A percentile compares a stretch with the other conserved stretches of the same genome.
Evolutionary conservation across 2,797 vertebrate genomes (phyloP).

Genomic region (Pangasius mekongensis): DNA sequence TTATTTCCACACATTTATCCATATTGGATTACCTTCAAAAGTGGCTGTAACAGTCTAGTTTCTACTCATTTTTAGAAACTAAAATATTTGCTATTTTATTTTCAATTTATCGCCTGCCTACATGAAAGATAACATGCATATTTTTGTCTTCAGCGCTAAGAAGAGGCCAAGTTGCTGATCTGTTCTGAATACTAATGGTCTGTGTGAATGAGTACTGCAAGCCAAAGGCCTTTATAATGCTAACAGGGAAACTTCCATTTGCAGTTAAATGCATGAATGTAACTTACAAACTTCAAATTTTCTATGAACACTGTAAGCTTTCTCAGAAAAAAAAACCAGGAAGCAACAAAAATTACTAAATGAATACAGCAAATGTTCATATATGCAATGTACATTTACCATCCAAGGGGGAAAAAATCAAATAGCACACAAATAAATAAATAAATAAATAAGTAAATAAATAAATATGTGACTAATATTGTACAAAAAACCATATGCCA

Average conservation of each 20-base stretch:
- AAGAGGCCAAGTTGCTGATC: conserved; percentile 41
- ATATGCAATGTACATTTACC: not conserved
- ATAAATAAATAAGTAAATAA: not conserved
- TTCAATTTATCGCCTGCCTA: not conserved
- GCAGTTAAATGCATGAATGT: conserved; percentile 47
- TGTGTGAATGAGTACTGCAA: conserved; percentile 55
- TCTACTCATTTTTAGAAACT: not conserved
- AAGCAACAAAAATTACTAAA: not conserved
- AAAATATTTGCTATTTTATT: not conserved
- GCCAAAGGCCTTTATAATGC: conserved; percentile 68
- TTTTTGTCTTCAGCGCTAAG: conserved; percentile 37
- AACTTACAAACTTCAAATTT: not conserved
- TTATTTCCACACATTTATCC: not conserved
- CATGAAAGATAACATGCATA: conserved; percentile 4
- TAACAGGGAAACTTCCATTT: conserved; percentile 60
- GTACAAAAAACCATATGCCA: not conserved
- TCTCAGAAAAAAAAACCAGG: not conserved
- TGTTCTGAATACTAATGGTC: conserved; percentile 72
- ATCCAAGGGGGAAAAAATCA: not conserved
- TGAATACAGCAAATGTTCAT: not conserved
- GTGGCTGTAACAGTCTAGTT: not conserved
- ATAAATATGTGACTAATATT: not conserved
- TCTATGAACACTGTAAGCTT: not conserved
- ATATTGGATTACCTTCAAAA: not conserved
- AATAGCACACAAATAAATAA: not conserved